These are phyloP conservation scores for Argynnis bischoffii DNA, from an alignment of 2,888 invertebrate species.

Conservation along the genomic window DNA sequence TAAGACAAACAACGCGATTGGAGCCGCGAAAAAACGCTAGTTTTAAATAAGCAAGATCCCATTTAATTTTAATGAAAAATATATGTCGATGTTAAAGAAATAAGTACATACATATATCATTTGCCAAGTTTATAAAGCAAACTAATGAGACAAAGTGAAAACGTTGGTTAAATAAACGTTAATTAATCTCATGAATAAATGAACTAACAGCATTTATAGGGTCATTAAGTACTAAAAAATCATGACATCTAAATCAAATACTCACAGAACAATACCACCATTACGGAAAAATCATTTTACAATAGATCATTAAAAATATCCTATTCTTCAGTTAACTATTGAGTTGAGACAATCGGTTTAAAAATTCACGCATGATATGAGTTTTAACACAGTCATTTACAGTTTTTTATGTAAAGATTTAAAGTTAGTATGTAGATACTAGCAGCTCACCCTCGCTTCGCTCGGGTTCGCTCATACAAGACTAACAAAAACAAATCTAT, in stretches of 20 bases:
- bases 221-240: slow-evolving; percentile 15
- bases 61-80: too few species aligned
- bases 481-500: too few species aligned
- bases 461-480: too few species aligned
- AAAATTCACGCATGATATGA: slow-evolving; percentile 25
- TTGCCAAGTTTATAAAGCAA: too few species aligned
- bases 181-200: not conserved
- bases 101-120: too few species aligned
- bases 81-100: too few species aligned
- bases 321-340: slow-evolving; percentile 23
- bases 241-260: slow-evolving; percentile 25
- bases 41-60: too few species aligned
- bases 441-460: too few species aligned
- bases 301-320: slow-evolving; percentile 29
- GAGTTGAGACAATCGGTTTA: slow-evolving; percentile 22
- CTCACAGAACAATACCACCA: slow-evolving; percentile 25
- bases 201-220: not conserved
- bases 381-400: not conserved
- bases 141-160: too few species aligned
- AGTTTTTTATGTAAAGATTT: not conserved
- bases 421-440: not conserved
- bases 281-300: slow-evolving; percentile 27
- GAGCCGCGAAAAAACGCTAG: too few species aligned
- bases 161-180: not conserved
- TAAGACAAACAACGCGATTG: too few species aligned